Percentiles rank a stretch among this genome's conserved stretches.
phyloP scores from a whole-genome alignment of 2,888 invertebrate species.

The Maniola hyperantus region DNA sequence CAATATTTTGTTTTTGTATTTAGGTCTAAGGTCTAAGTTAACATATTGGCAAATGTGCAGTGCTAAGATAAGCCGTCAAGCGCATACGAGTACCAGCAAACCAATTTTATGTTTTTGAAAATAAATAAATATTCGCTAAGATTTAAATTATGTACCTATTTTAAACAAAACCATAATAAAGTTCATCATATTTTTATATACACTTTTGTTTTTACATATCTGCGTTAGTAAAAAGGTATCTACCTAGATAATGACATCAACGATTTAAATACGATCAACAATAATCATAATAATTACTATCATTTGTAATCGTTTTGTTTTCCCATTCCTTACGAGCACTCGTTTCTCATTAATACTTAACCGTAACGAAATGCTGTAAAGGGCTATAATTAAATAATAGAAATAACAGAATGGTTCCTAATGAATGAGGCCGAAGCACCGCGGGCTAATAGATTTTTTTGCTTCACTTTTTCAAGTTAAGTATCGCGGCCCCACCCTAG shows the following conservation, averaged over 20 bases:
- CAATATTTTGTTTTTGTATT: no score
- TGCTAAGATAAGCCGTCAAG: no score
- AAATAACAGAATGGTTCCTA: slow-evolving; percentile 56
- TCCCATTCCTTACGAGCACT: slow-evolving; percentile 17
- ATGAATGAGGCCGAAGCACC: slow-evolving; percentile 48
- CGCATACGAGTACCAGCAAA: no score
- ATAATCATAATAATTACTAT: not conserved
- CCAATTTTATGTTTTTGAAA: no score
- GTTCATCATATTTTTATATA: no score
- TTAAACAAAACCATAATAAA: no score
- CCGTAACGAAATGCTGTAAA: slow-evolving; percentile 38
- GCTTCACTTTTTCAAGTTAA: slow-evolving; percentile 25
- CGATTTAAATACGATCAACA: not conserved
- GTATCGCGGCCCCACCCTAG: not conserved
- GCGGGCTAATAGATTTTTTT: slow-evolving; percentile 45
- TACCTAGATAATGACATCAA: not conserved
- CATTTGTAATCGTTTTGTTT: slow-evolving; percentile 14
- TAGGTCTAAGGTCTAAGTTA: no score
- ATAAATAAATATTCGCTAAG: no score
- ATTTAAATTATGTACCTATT: no score
- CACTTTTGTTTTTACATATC: no score
- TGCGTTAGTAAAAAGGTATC: not conserved
- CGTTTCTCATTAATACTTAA: slow-evolving; percentile 38
- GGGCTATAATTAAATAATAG: slow-evolving; percentile 40
- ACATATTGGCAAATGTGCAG: no score